phyloP scores from a whole-genome alignment of 2,113 vertebrate genomes.

The Tychaedon coryphoeus region DNA sequence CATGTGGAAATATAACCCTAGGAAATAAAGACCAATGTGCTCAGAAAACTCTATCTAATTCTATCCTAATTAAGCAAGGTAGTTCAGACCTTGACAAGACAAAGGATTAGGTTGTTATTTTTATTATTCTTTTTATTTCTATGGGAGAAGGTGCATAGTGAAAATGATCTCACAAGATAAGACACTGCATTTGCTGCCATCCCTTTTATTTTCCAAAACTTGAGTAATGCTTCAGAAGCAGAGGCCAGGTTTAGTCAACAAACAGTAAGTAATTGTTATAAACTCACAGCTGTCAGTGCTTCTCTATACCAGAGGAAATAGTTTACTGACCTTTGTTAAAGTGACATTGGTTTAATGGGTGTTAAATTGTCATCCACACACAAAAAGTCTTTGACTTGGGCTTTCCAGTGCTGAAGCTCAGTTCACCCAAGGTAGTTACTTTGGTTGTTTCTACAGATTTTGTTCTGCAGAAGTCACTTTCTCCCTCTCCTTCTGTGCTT shows the following conservation, averaged over 20 bases:
- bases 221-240: background rate
- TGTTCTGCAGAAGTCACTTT: background rate
- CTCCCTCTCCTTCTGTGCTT: background rate
- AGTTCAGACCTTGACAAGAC: background rate
- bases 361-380: background rate
- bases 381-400: background rate
- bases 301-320: background rate
- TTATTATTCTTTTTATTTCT: background rate
- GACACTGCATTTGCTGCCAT: background rate
- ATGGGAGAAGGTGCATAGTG: background rate
- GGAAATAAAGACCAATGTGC: background rate
- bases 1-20: background rate
- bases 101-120: background rate
- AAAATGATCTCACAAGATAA: background rate
- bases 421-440: background rate
- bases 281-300: background rate
- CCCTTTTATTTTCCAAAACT: background rate
- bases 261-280: background rate
- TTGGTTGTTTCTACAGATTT: background rate
- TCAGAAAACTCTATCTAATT: background rate
- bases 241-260: background rate
- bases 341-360: background rate
- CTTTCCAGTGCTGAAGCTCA: background rate
- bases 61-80: background rate
- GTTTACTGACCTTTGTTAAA: background rate